These are phyloP conservation scores for Pyrocephalus nanus DNA, from an alignment of 2,797 vertebrate genomes.

Conservation along the genomic window DNA sequence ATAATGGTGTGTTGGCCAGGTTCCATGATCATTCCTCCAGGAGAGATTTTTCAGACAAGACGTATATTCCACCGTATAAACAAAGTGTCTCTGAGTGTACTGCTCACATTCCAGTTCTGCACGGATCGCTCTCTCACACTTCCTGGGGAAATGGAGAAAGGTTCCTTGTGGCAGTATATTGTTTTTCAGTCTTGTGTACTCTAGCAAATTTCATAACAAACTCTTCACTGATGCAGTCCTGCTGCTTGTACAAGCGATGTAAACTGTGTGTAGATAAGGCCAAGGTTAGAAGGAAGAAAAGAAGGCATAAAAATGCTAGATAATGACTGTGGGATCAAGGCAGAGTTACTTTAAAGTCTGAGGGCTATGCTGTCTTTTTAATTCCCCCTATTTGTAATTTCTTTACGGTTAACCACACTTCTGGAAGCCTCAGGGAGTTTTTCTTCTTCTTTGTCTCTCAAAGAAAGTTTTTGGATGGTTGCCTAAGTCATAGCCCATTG, in stretches of 20 bases:
- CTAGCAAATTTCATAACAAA: constrained; percentile 14
- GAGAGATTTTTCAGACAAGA: constrained; percentile 6
- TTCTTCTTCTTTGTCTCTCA: neutral
- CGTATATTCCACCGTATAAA: neutral
- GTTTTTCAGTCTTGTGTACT: constrained; percentile 17
- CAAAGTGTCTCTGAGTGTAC: constrained; percentile 38
- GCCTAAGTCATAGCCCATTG: neutral
- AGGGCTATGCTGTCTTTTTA: neutral
- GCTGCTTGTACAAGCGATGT: constrained; percentile 26
- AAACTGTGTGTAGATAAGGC: neutral
- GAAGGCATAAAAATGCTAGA: neutral
- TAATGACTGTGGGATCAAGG: neutral
- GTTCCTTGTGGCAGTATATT: constrained; percentile 12
- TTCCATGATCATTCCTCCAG: neutral
- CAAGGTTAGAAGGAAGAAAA: neutral
- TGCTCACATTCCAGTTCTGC: neutral
- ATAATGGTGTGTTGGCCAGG: neutral
- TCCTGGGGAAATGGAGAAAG: constrained; percentile 49
- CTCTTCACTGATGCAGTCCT: constrained; percentile 36
- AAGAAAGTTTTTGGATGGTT: neutral
- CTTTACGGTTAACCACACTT: neutral
- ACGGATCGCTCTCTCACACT: neutral
- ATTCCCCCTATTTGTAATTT: neutral
- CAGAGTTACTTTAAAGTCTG: neutral
- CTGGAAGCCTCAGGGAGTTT: neutral